Conservation (phyloP, 2,888 invertebrate genomes). For the Apotomis turbidana region DNA sequence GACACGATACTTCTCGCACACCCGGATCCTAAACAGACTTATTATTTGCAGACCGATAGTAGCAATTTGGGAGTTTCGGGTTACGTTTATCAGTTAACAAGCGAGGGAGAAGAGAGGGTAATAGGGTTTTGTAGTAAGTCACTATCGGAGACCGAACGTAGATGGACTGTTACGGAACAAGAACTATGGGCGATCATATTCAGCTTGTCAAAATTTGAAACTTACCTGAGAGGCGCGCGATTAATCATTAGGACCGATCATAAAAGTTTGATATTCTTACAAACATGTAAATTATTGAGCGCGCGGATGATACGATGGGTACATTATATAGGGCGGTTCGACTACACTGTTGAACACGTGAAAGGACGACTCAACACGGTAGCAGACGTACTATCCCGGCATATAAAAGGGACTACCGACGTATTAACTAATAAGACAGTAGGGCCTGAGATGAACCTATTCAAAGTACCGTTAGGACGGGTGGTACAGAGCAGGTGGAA, state of each 20-base stretch:
- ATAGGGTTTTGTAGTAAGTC: no score
- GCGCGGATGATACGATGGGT: slow-evolving; percentile 5
- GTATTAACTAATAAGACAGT: background rate
- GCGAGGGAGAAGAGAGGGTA: no score
- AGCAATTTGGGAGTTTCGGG: background rate
- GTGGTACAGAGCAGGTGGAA: background rate
- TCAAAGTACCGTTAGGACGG: background rate
- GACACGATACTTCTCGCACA: background rate
- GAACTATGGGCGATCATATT: no score
- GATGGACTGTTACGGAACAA: no score
- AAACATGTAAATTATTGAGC: slow-evolving; percentile 8
- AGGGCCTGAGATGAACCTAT: background rate
- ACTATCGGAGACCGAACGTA: no score
- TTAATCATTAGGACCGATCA: no score
- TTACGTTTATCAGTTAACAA: background rate
- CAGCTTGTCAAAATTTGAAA: no score
- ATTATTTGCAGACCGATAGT: slow-evolving; percentile 27
- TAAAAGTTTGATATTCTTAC: no score
- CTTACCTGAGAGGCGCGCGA: no score
- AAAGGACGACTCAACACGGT: background rate
- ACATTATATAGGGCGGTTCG: slow-evolving; percentile 8
- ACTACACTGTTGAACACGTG: slow-evolving; percentile 3
- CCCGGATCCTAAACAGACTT: background rate
- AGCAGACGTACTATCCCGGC: slow-evolving; percentile 4
- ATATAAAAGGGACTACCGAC: background rate